Evolutionary conservation across 92 coral and sea anemone genomes (phyloP).

Genomic region (Pocillopora grandis): DNA sequence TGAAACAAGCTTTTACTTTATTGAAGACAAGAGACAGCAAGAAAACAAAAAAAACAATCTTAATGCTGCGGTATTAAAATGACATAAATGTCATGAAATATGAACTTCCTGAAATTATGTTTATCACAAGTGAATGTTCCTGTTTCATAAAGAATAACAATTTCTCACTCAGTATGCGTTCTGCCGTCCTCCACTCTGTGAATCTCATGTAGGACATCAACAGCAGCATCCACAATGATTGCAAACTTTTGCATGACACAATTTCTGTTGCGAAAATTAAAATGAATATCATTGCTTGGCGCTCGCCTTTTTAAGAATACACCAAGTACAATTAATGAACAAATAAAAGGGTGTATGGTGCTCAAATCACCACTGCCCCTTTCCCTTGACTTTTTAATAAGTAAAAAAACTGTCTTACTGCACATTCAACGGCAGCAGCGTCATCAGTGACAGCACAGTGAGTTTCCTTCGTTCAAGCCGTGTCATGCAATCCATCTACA

Average conservation of each 20-base stretch:
- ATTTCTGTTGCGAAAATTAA: slow-evolving; percentile 21
- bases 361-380: no score
- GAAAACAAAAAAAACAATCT: no score
- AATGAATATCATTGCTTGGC: background rate
- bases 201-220: slow-evolving; percentile 91
- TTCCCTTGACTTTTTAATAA: background rate
- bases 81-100: no score
- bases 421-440: slow-evolving; percentile 69
- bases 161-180: slow-evolving; percentile 83
- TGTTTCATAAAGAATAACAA: no score
- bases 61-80: no score
- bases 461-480: slow-evolving; percentile 88
- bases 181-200: slow-evolving; percentile 76
- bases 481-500: slow-evolving; percentile 87
- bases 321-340: no score
- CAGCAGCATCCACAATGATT: slow-evolving; percentile 82
- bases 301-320: background rate
- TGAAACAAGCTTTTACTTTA: no score
- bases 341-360: no score
- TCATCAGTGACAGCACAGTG: slow-evolving; percentile 71
- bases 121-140: no score
- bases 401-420: slow-evolving; percentile 52
- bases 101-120: no score
- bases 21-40: no score
- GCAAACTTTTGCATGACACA: slow-evolving; percentile 79